Evolutionary conservation across 2,888 invertebrate genomes (phyloP).

Genomic region (Euproctis similis): DNA sequence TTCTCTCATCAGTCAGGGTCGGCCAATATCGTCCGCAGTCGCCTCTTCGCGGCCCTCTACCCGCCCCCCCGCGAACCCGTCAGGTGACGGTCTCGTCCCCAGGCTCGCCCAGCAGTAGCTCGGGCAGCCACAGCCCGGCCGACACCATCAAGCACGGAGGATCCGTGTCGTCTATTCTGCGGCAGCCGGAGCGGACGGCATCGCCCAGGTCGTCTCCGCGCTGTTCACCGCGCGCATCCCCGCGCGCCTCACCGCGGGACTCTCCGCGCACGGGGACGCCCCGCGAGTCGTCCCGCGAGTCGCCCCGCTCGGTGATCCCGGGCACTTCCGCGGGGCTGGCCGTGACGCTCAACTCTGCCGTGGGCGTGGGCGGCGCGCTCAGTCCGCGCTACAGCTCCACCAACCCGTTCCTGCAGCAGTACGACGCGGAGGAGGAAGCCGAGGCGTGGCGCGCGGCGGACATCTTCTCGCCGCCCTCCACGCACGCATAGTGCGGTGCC

Average conservation of each 20-base stretch:
- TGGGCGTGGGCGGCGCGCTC: slow-evolving; percentile 27
- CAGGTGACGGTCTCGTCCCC: slow-evolving; percentile 79
- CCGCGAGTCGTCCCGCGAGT: slow-evolving; percentile 38
- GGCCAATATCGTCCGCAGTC: slow-evolving; percentile 83
- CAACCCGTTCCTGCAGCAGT: slow-evolving; percentile 78
- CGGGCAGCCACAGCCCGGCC: slow-evolving; percentile 87
- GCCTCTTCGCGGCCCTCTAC: slow-evolving; percentile 78
- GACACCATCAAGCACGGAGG: slow-evolving; percentile 82
- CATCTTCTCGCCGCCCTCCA: slow-evolving; percentile 64
- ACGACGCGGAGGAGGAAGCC: slow-evolving; percentile 68
- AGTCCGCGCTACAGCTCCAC: slow-evolving; percentile 69
- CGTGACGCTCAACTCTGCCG: slow-evolving; percentile 72
- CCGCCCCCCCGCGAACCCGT: slow-evolving; percentile 69
- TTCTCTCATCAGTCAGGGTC: slow-evolving; percentile 83
- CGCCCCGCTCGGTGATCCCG: slow-evolving; percentile 56
- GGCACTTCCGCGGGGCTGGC: slow-evolving; percentile 79
- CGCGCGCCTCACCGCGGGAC: slow-evolving; percentile 48
- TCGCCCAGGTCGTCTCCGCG: slow-evolving; percentile 59
- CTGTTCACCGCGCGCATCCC: slow-evolving; percentile 52
- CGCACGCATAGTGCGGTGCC: slow-evolving; percentile 70
- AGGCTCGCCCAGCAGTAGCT: slow-evolving; percentile 91
- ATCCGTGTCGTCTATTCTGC: slow-evolving; percentile 64
- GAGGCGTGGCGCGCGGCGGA: slow-evolving; percentile 67
- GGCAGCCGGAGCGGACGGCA: slow-evolving; percentile 56
- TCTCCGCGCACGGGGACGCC: slow-evolving; percentile 55